phyloP scores from a whole-genome alignment of 1,140 invertebrate species.

The Reticulitermes speratus region DNA sequence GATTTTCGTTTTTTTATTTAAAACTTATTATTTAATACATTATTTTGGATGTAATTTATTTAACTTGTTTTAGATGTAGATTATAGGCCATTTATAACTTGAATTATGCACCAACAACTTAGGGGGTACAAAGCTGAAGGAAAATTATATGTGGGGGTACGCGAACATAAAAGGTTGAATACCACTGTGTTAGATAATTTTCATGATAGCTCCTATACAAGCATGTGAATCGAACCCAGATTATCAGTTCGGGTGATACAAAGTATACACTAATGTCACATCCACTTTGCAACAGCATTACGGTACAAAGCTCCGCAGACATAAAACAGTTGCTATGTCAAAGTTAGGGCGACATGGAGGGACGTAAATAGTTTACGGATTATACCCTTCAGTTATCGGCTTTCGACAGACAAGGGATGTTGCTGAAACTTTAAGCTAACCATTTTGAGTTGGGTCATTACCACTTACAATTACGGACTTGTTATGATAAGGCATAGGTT shows the following conservation, averaged over 20 bases:
- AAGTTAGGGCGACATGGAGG: background rate
- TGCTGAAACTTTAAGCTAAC: background rate
- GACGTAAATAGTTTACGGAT: background rate
- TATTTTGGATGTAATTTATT: too few species aligned
- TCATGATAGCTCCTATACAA: too few species aligned
- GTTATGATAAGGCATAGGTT: background rate
- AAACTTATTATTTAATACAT: too few species aligned
- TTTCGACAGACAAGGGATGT: background rate
- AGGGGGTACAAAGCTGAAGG: too few species aligned
- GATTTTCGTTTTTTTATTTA: too few species aligned
- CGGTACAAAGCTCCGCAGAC: background rate
- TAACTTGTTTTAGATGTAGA: too few species aligned
- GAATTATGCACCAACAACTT: too few species aligned
- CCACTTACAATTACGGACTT: background rate
- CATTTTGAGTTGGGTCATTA: background rate
- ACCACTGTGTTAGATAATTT: too few species aligned
- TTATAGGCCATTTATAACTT: too few species aligned
- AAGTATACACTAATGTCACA: background rate
- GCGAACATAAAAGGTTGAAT: too few species aligned
- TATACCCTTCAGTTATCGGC: background rate
- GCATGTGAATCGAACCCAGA: background rate
- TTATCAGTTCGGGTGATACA: background rate
- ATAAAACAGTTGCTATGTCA: background rate
- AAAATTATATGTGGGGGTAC: too few species aligned
- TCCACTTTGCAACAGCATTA: background rate